phyloP scores from a whole-genome alignment of 2,888 invertebrate genomes.

The Habroteleia sp. region DNA sequence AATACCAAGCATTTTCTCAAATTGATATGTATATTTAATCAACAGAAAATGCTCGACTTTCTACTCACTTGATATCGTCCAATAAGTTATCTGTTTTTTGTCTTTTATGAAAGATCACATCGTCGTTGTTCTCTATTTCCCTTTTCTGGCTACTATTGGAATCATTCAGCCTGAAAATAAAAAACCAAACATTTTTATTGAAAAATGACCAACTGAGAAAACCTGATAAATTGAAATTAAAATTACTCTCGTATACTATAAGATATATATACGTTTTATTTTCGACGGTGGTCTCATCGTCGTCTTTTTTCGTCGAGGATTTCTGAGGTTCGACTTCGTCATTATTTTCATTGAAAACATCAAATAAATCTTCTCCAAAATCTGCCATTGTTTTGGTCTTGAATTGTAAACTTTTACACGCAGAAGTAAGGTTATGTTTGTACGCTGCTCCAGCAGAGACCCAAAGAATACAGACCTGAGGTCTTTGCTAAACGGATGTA shows the following conservation, averaged over 20 bases:
- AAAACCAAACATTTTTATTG: no score
- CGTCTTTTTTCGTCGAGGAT: neutral
- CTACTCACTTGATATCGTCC: conserved; percentile 24
- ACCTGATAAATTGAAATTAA: no score
- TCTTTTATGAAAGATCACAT: conserved; percentile 7
- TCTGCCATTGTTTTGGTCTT: conserved; percentile 38
- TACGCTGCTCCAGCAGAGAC: no score
- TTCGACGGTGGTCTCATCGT: neutral
- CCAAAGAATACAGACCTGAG: no score
- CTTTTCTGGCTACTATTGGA: conserved; percentile 8
- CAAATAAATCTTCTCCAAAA: conserved; percentile 43
- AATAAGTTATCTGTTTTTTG: conserved; percentile 28
- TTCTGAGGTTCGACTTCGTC: conserved; percentile 7
- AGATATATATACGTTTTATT: no score
- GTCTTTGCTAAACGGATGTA: no score
- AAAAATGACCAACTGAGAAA: no score
- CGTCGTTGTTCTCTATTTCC: conserved; percentile 9
- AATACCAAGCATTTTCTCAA: no score
- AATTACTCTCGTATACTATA: no score
- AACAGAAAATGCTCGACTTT: no score
- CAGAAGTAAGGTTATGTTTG: neutral
- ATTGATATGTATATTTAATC: no score
- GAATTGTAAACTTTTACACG: neutral
- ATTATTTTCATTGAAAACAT: conserved; percentile 43
- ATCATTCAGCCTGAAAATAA: conserved; percentile 3